Percentiles rank a stretch among this genome's conserved stretches.
Evolutionary conservation across 2,113 vertebrate species (phyloP).

Genomic region (Ictidomys tridecemlineatus): DNA sequence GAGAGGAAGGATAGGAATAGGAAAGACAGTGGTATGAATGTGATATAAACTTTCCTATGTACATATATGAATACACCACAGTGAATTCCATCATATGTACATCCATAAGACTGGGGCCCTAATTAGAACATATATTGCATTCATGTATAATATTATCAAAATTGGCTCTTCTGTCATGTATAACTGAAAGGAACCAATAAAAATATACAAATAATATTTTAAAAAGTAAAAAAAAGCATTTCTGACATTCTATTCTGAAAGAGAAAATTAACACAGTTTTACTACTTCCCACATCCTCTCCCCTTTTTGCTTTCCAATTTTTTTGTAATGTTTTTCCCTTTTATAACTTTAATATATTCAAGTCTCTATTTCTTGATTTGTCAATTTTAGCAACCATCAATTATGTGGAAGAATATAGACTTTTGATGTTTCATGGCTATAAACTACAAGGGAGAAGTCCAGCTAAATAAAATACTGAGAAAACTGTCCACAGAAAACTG

Average conservation of each 20-base stretch:
- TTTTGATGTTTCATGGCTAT: not conserved
- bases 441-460: not conserved
- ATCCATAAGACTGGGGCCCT: too few species aligned
- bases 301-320: not conserved
- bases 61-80: too few species aligned
- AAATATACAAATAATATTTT: too few species aligned
- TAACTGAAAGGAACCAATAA: too few species aligned
- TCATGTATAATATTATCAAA: too few species aligned
- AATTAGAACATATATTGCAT: too few species aligned
- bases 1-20: too few species aligned
- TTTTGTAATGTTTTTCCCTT: not conserved
- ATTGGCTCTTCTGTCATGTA: too few species aligned
- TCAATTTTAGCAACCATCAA: not conserved
- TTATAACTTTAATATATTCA: conserved; percentile 22
- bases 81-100: too few species aligned
- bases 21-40: too few species aligned
- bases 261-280: not conserved
- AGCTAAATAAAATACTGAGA: conserved; percentile 27
- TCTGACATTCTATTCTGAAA: not conserved
- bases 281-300: not conserved
- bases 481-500: not conserved
- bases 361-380: not conserved
- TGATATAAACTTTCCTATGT: too few species aligned
- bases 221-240: not conserved
- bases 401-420: not conserved